Evolutionary conservation across 1,140 invertebrate species (phyloP).

Genomic region (Oscheius sp.): DNA sequence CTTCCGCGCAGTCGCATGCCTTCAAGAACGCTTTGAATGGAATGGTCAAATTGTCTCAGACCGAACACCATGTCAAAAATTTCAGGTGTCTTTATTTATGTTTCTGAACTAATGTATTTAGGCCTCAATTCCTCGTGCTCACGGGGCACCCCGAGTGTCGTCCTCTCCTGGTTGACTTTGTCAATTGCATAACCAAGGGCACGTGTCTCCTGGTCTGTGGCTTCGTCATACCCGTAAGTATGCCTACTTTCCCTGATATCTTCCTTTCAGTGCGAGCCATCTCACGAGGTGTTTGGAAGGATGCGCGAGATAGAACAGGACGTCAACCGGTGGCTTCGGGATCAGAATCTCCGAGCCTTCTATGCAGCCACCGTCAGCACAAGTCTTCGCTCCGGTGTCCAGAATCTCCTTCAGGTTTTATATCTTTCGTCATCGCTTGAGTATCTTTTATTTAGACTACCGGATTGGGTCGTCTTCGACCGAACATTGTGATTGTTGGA

Average conservation of each 20-base stretch:
- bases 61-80: constrained; percentile 86
- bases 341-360: constrained; percentile 82
- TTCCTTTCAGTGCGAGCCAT: constrained; percentile 43
- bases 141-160: constrained; percentile 79
- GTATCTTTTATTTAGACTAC: constrained; percentile 64
- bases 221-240: constrained; percentile 76
- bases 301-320: too few relatives aligned
- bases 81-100: not conserved
- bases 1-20: constrained; percentile 89
- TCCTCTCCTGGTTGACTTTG: constrained; percentile 84
- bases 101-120: not conserved
- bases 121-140: constrained; percentile 83
- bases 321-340: constrained; percentile 73
- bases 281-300: too few relatives aligned
- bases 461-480: constrained; percentile 84
- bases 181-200: constrained; percentile 84
- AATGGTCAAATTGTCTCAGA: constrained; percentile 79
- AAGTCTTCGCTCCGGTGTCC: constrained; percentile 61
- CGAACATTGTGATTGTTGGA: constrained; percentile 89
- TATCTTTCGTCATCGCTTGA: too few relatives aligned
- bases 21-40: constrained; percentile 84
- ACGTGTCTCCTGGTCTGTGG: constrained; percentile 86
- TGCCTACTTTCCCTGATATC: constrained; percentile 10
- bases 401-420: constrained; percentile 63
- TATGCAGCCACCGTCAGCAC: constrained; percentile 64